Evolutionary conservation across 2,113 vertebrate species (phyloP), one percentile per base, ranked within the genome.

Genomic region (Hiodon tergisus): DNA sequence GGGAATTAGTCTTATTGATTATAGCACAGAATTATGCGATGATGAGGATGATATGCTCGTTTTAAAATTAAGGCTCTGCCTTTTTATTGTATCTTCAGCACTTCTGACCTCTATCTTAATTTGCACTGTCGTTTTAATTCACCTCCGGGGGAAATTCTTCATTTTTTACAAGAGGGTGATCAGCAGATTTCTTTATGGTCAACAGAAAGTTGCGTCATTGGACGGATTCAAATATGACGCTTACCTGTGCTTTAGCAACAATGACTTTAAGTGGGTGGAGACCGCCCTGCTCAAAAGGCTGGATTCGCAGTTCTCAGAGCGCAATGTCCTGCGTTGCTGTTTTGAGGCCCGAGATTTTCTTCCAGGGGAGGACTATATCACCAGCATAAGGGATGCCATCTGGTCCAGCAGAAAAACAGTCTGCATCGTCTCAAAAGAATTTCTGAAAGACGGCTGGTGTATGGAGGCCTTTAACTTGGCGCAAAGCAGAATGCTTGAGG

Each of bases 271-370:
- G 6, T 98, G 95, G 95, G 94, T 95, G 65, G 93, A 95, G 74
- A 85, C 81, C 0, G 90, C 91, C 8, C 80, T 98, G 78, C 80
- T 98, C 3, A 90, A 88, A 65, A 90, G 77, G 67, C 80, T 98
- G 46, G 95, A 98, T 63, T 80, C 86, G 1, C 90, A 94, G 77
- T 96, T 97, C 77, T 88, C 90, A 31, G 82, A 90, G 13, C 86
- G 83, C 58, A 98, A 97, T 74, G 76, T 78, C 9, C 89, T 98
- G 67, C 86, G 61, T 11, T 89, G 94, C 55, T 98, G 94, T 81
- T 95, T 98, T 46, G 96, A 98, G 79, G 94, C 93, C 51, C 92
- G 95, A 82, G 95, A 98, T 86, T 98, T 98, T 74, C 70, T 95
- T 50, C 95, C 95, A 0, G 95, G 95, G 0, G 90, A 93, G 67